Evolutionary conservation across 1,140 invertebrate species (phyloP).

Genomic region (Drosophila sproati): DNA sequence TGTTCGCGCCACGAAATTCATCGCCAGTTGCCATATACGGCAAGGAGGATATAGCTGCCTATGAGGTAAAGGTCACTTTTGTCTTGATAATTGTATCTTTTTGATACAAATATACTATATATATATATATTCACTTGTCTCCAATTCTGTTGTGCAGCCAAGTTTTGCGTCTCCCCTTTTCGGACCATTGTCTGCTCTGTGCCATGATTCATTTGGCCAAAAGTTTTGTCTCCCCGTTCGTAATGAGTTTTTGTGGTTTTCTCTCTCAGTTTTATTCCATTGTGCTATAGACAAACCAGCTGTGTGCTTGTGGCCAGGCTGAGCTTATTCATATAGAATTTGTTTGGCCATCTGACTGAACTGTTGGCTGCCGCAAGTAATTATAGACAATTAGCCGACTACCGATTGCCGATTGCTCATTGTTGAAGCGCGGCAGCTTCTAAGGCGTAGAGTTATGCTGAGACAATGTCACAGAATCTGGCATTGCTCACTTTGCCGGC

Average conservation of each 20-base stretch:
- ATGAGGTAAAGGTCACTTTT: slow-evolving; percentile 75
- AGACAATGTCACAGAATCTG: slow-evolving; percentile 44
- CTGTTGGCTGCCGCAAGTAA: slow-evolving; percentile 47
- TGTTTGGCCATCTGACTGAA: slow-evolving; percentile 39
- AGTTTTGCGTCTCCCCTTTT: slow-evolving; percentile 4
- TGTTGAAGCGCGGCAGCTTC: slow-evolving; percentile 36
- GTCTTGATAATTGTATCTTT: not conserved
- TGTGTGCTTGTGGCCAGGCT: slow-evolving; percentile 1
- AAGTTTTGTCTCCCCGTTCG: slow-evolving; percentile 71
- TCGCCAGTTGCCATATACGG: slow-evolving; percentile 79
- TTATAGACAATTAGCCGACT: slow-evolving; percentile 65
- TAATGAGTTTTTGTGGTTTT: slow-evolving; percentile 77
- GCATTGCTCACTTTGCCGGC: slow-evolving; percentile 8
- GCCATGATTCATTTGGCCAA: slow-evolving; percentile 65
- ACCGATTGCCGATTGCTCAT: slow-evolving; percentile 20
- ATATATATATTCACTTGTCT: not conserved
- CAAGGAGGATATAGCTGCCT: slow-evolving; percentile 83
- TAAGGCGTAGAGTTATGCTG: slow-evolving; percentile 38
- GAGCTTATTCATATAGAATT: slow-evolving; percentile 44
- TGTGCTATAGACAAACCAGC: not conserved
- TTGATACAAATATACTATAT: not conserved
- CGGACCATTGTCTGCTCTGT: slow-evolving; percentile 33
- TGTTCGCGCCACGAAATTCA: slow-evolving; percentile 84
- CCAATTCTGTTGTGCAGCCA: slow-evolving; percentile 16
- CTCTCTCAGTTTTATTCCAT: slow-evolving; percentile 31